Evolutionary conservation across 2,797 vertebrate genomes (phyloP).

Genomic region (Anabas testudineus): DNA sequence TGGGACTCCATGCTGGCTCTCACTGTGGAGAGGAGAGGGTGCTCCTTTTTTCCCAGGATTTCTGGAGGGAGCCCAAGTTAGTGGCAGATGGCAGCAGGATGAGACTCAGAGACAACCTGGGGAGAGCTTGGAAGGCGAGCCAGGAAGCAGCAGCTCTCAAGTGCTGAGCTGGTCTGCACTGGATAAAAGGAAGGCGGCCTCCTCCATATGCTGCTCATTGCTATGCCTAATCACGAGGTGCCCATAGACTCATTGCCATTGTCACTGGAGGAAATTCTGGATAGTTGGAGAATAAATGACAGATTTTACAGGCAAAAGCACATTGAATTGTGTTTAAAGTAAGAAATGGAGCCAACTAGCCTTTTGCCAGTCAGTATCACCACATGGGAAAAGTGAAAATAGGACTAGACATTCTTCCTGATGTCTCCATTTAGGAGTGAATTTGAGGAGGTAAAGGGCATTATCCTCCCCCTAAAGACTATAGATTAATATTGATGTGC

Average conservation of each 20-base stretch:
- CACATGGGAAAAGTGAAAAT: slow-evolving; percentile 53
- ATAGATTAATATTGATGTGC: slow-evolving; percentile 64
- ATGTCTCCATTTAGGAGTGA: slow-evolving; percentile 49
- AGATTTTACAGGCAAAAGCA: slow-evolving; percentile 40
- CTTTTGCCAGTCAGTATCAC: slow-evolving; percentile 31
- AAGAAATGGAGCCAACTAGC: slow-evolving; percentile 45
- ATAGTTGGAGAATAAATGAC: slow-evolving; percentile 58
- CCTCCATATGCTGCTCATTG: slow-evolving; percentile 77
- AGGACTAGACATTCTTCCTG: slow-evolving; percentile 35
- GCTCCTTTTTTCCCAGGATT: slow-evolving; percentile 57
- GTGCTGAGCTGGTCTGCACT: slow-evolving; percentile 78
- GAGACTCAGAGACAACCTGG: slow-evolving; percentile 81
- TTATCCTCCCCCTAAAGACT: slow-evolving; percentile 54
- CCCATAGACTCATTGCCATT: slow-evolving; percentile 55
- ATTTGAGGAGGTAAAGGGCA: slow-evolving; percentile 43
- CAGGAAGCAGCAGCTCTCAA: slow-evolving; percentile 78
- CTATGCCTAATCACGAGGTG: slow-evolving; percentile 69
- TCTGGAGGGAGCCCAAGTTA: slow-evolving; percentile 81
- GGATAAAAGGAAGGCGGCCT: slow-evolving; percentile 75
- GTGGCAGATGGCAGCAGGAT: slow-evolving; percentile 85
- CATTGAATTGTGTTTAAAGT: slow-evolving; percentile 55
- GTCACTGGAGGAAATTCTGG: slow-evolving; percentile 46
- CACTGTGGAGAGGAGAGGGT: slow-evolving; percentile 46
- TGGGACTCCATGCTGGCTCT: slow-evolving; percentile 71
- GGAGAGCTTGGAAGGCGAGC: slow-evolving; percentile 77